Base-by-base conservation (phyloP, 1,140 invertebrate genomes). In the Drosophila funebris region DNA sequence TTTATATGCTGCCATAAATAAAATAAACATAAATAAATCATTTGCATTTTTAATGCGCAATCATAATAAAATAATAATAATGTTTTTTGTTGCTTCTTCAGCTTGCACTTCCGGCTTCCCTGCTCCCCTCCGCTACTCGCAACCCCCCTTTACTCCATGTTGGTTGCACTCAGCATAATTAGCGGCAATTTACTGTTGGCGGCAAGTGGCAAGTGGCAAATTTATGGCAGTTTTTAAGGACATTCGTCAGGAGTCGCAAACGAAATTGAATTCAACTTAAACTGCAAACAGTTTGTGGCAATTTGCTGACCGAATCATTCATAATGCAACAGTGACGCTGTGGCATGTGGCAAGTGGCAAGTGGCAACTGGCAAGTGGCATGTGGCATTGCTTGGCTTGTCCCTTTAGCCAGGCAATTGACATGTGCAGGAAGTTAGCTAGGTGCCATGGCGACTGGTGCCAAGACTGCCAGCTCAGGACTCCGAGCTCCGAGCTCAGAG, bases 191-290 rank as follows among this genome's bases (percentile, higher is more conserved):
- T 46, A 56, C 43, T 33, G 58, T 44, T 18, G 57, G 39, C 41
- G 37, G 13, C 14, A 20, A 20, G 24, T 41, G 2, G 50, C 36
- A 22, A 54, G 61, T 46, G 62, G 31, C n/a, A n/a, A 82, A 85
- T 85, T 85, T 85, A 87, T 85, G 82, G 58, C 66, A 74, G 11
- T 67, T 66, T 56, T 54, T 61, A 39, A 56, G 79, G 63, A 82
- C 70, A 84, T 80, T 76, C 73, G 68, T 85, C 81, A 84, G 44
- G 33, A 44, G 52, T 8, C 11, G 39, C 37, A 3, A 5, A 9
- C 3, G 22, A 85, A 85, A 85, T 87, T 85, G 82, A 85, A 85
- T 85, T 79, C 71, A 83, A 68, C 69, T 78, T 74, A 84, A 81
- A 75, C 73, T 53, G 73, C 69, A 71, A 76, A 73, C 62, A 61